phyloP scores from a whole-genome alignment of 2,888 invertebrate species.

The Belgica antarctica region DNA sequence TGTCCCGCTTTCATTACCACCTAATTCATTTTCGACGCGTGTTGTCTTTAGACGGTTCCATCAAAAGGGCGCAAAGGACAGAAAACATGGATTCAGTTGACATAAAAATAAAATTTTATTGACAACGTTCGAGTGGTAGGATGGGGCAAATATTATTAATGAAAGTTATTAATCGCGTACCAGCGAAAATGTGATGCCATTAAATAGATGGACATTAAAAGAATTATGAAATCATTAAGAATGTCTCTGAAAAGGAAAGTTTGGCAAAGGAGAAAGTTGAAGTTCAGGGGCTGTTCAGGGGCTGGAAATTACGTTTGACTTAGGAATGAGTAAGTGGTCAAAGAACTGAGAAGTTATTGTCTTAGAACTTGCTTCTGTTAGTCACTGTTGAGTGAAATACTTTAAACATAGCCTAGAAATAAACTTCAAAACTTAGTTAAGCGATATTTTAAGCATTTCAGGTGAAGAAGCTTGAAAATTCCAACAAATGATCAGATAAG shows the following conservation, averaged over 20 bases:
- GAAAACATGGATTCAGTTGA: slow-evolving; percentile 21
- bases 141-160: slow-evolving; percentile 33
- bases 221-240: slow-evolving; percentile 39
- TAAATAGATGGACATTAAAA: slow-evolving; percentile 38
- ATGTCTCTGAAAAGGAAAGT: background rate
- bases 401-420: no score
- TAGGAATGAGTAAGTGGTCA: no score
- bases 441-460: background rate
- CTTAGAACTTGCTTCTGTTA: no score
- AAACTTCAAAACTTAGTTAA: no score
- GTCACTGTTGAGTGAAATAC: no score
- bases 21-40: slow-evolving; percentile 18
- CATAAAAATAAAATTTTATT: slow-evolving; percentile 42
- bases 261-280: background rate
- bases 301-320: slow-evolving; percentile 4
- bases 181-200: slow-evolving; percentile 31
- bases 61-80: background rate
- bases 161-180: slow-evolving; percentile 42
- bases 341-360: no score
- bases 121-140: slow-evolving; percentile 29
- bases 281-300: background rate
- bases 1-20: slow-evolving; percentile 22
- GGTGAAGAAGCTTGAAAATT: background rate
- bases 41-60: background rate
- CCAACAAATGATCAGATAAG: no score